Evolutionary conservation across 2,113 vertebrate species (phyloP).

Genomic region (Formicarius rufipectus): DNA sequence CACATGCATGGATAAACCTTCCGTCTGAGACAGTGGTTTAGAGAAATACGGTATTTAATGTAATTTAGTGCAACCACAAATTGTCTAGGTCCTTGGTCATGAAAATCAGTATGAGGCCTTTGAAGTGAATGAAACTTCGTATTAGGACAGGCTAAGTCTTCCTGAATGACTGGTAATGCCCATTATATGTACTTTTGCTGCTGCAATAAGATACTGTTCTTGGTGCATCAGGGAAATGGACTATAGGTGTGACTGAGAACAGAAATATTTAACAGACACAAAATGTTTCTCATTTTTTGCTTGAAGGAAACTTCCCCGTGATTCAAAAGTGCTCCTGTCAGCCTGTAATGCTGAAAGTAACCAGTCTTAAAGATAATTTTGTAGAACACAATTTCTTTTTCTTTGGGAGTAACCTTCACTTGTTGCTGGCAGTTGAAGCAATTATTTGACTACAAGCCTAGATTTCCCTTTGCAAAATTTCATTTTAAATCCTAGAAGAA

Average conservation of each 20-base stretch:
- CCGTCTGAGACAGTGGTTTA: background rate
- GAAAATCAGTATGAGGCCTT: background rate
- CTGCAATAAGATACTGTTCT: background rate
- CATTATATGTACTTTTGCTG: background rate
- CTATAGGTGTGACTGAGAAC: background rate
- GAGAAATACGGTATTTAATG: background rate
- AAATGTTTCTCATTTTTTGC: background rate
- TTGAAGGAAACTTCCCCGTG: background rate
- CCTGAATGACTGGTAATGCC: background rate
- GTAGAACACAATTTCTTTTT: background rate
- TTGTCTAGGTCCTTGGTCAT: background rate
- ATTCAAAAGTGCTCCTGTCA: background rate
- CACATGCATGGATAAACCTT: background rate
- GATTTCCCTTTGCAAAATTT: background rate
- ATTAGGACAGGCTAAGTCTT: background rate
- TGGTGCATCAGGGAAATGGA: background rate
- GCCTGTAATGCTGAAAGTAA: background rate
- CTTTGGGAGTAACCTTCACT: background rate
- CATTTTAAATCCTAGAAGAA: background rate
- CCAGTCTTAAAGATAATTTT: background rate
- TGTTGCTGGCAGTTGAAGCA: background rate
- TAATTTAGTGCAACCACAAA: background rate
- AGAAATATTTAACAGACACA: background rate
- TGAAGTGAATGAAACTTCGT: background rate
- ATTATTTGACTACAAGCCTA: background rate